Base-by-base conservation (phyloP, 1,140 invertebrate species). In the Parapsyche elsis region DNA sequence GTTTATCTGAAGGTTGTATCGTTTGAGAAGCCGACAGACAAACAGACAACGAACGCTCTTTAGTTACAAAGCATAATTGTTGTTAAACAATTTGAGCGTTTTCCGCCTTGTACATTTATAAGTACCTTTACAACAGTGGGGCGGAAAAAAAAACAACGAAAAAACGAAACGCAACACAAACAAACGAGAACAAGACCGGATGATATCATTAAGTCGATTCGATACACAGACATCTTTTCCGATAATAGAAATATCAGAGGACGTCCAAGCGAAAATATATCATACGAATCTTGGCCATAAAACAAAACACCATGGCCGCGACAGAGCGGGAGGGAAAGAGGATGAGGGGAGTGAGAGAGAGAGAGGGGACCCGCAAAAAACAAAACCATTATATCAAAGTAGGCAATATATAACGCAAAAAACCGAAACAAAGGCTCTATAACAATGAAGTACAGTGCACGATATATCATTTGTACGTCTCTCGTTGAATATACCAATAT, bases 391-490 rank as follows among this genome's bases (percentile, higher is more conserved):
- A 80, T 80, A 79, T 79, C 79, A 80, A 80, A 74, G 79, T 80
- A 80, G 71, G 79, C 79, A 80, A 80, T 80, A 80, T 75, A 80
- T 80, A 80, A 80, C 77, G 46, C 77, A 71, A 77, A 77, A 67
- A 77, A 75, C 79, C 79, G 71, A 80, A 75, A 80, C 79, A 80
- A 80, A 75, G 79, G 79, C 70, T 78, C 70, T 78, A 71, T 45
- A 81, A 81, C 76, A 81, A 81, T 81, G 75, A 73, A 78, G 75
- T 59, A 61, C 71, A 53, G 57, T 71, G 74, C 30, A 67, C 81
- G 77, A 82, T 82, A 82, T 82, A 82, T 82, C 81, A 82, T 82
- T 80, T 82, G 81, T 82, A 79, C 38, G 78, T 80, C 81, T 82
- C 64, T 78, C 64, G 16, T 70, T 71, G 38, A 77, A 77, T 46